phyloP scores from a whole-genome alignment of 92 coral and sea anemone genomes.

The Zoanthus solanderi region DNA sequence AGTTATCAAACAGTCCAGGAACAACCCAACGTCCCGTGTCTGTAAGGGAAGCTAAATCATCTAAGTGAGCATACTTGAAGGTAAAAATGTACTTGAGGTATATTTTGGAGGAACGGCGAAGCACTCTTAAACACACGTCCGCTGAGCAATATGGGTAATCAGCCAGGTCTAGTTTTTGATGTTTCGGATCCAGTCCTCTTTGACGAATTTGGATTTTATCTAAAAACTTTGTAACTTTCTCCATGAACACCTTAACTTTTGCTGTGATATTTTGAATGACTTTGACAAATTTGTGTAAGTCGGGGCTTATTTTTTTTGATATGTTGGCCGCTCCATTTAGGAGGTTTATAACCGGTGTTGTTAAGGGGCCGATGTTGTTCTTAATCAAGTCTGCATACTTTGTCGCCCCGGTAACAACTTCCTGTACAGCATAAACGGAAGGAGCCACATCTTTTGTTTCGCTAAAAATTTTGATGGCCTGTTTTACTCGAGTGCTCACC shows the following conservation, averaged over 20 bases:
- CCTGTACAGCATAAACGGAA: conserved; percentile 83
- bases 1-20: conserved; percentile 95
- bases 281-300: conserved; percentile 70
- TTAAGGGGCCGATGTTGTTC: conserved; percentile 70
- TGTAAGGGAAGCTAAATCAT: conserved; percentile 89
- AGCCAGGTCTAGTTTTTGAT: conserved; percentile 73
- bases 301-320: conserved; percentile 78
- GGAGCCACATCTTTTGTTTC: conserved; percentile 76
- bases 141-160: conserved; percentile 88
- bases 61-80: conserved; percentile 94
- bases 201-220: conserved; percentile 92
- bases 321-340: conserved; percentile 85
- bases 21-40: conserved; percentile 89
- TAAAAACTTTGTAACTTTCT: conserved; percentile 78
- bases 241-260: conserved; percentile 76
- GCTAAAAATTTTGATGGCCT: conserved; percentile 74
- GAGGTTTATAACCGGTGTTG: conserved; percentile 81
- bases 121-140: conserved; percentile 79
- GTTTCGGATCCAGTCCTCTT: conserved; percentile 77
- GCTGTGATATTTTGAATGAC: conserved; percentile 64
- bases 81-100: conserved; percentile 81
- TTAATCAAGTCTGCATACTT: conserved; percentile 74
- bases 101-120: conserved; percentile 84
- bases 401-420: conserved; percentile 72
- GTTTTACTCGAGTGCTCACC: conserved; percentile 75